A percentile compares a stretch with the other conserved stretches of the same genome.
These are phyloP conservation scores for Megamerina dolium DNA, from an alignment of 2,888 invertebrate genomes.

Conservation along the genomic window DNA sequence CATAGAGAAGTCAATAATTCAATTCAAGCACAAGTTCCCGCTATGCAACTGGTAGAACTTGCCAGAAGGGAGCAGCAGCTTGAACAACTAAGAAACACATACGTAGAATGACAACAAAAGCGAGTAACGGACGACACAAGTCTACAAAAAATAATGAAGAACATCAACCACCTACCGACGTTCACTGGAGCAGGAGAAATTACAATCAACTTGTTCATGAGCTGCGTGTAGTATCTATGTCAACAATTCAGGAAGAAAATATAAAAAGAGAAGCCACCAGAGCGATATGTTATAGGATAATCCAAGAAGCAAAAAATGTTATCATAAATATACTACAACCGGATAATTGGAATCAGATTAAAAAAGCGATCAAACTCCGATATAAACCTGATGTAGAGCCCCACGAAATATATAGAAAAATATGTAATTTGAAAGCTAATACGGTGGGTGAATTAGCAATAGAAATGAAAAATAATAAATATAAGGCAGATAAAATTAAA, in stretches of 20 bases:
- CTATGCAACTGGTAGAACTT: too few relatives aligned
- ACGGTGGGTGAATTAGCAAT: constrained; percentile 1
- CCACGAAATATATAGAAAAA: not conserved
- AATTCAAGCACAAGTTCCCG: too few relatives aligned
- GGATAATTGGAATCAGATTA: constrained; percentile 4
- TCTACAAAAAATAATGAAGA: too few relatives aligned
- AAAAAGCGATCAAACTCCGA: constrained; percentile 1
- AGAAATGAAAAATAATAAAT: constrained; percentile 2
- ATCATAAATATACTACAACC: constrained; percentile 7
- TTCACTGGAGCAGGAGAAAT: constrained; percentile 4
- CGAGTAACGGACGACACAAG: too few relatives aligned
- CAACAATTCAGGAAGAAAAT: constrained; percentile 3
- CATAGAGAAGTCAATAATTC: not conserved
- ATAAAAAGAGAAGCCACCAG: not conserved
- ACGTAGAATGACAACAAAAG: too few relatives aligned
- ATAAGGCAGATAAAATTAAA: constrained; percentile 1
- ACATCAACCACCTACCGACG: constrained; percentile 4
- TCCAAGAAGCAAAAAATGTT: constrained; percentile 6
- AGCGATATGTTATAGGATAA: constrained; percentile 1
- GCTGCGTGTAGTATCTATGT: constrained; percentile 8
- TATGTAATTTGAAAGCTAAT: not conserved
- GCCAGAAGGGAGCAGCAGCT: too few relatives aligned
- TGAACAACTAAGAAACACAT: too few relatives aligned
- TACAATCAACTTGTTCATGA: constrained; percentile 5
- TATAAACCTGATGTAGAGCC: too few relatives aligned